phyloP scores from a whole-genome alignment of 2,797 vertebrate species.

The Geotrypetes seraphini region DNA sequence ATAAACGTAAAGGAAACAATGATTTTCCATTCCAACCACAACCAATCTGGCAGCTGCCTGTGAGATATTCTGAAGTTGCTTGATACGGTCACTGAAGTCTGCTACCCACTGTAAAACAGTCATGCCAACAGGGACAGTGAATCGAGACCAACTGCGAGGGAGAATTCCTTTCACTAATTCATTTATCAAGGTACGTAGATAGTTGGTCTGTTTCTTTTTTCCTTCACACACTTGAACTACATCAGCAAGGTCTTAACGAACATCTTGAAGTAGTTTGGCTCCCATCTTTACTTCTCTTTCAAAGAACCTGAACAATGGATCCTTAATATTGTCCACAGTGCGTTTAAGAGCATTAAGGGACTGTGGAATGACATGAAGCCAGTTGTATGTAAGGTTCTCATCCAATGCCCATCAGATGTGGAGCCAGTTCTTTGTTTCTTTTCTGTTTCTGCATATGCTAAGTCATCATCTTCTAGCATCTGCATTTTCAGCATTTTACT shows the following conservation, averaged over 20 bases:
- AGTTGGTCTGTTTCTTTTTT: conserved; percentile 96
- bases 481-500: conserved; percentile 99
- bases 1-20: no score
- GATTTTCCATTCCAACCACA: no score
- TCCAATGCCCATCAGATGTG: conserved; percentile 86
- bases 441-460: conserved; percentile 88
- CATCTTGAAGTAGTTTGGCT: conserved; percentile 81
- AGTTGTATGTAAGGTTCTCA: conserved; percentile 92
- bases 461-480: conserved; percentile 95
- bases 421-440: conserved; percentile 76
- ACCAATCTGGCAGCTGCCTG: conserved; percentile 81
- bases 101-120: conserved; percentile 97
- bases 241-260: conserved; percentile 87
- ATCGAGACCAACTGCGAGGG: conserved; percentile 91
- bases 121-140: conserved; percentile 86
- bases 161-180: conserved; percentile 96
- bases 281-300: conserved; percentile 98
- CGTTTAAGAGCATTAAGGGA: conserved; percentile 82
- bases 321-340: conserved; percentile 98
- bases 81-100: conserved; percentile 93
- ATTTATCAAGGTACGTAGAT: conserved; percentile 86
- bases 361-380: conserved; percentile 91
- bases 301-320: conserved; percentile 94
- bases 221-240: conserved; percentile 91
- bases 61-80: conserved; percentile 91